These are phyloP conservation scores for Holcopasites calliopsidis DNA, from an alignment of 1,140 invertebrate species.

Conservation along the genomic window DNA sequence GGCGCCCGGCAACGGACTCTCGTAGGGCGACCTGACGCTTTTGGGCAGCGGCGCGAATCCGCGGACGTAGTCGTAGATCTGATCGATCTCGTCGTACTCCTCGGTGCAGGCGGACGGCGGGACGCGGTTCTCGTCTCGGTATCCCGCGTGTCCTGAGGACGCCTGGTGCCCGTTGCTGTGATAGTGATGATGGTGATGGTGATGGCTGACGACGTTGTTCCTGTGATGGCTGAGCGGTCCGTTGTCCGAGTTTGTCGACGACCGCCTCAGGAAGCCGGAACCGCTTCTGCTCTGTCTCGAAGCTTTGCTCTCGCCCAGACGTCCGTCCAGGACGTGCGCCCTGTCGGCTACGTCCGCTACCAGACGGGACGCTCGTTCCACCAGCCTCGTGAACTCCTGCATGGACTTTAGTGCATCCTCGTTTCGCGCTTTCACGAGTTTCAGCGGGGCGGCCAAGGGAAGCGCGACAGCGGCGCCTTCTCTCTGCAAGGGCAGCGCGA, in stretches of 20 bases:
- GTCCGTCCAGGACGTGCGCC: slow-evolving; percentile 87
- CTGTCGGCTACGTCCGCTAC: slow-evolving; percentile 91
- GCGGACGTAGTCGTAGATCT: slow-evolving; percentile 97
- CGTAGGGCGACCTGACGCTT: slow-evolving; percentile 86
- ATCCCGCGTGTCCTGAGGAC: slow-evolving; percentile 63
- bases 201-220: slow-evolving; percentile 68
- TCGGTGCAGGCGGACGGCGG: slow-evolving; percentile 82
- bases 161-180: slow-evolving; percentile 62
- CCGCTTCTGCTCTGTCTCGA: slow-evolving; percentile 74
- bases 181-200: slow-evolving; percentile 69
- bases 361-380: slow-evolving; percentile 89
- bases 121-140: slow-evolving; percentile 79
- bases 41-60: slow-evolving; percentile 94
- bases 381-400: slow-evolving; percentile 89
- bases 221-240: slow-evolving; percentile 76
- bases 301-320: slow-evolving; percentile 84
- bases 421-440: slow-evolving; percentile 91
- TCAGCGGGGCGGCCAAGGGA: slow-evolving; percentile 91
- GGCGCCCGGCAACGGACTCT: slow-evolving; percentile 62
- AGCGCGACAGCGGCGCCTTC: slow-evolving; percentile 89
- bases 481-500: slow-evolving; percentile 90
- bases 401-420: slow-evolving; percentile 89
- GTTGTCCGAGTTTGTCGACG: slow-evolving; percentile 85
- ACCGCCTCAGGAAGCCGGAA: slow-evolving; percentile 81
- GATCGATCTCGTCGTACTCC: slow-evolving; percentile 97